Conservation (phyloP, 2,888 invertebrate genomes). For the Lathronympha strigana region DNA sequence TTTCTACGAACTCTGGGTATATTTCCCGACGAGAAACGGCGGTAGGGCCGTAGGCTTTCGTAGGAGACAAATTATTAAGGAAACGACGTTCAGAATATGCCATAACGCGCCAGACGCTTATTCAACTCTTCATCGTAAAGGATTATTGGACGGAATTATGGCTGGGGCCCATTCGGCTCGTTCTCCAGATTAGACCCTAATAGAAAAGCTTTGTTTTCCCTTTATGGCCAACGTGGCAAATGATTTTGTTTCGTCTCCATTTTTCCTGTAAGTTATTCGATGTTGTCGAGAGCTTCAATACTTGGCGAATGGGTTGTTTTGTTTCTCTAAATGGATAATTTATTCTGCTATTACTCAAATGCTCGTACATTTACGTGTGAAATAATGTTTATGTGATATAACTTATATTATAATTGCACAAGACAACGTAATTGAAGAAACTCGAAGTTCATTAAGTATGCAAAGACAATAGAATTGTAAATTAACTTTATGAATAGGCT, state of each 20-base stretch:
- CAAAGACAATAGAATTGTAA: constrained; percentile 5
- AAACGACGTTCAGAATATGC: constrained; percentile 63
- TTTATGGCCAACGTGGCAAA: constrained; percentile 42
- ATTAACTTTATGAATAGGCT: constrained; percentile 9
- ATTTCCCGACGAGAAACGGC: constrained; percentile 47
- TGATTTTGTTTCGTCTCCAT: constrained; percentile 44
- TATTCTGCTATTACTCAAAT: constrained; percentile 4
- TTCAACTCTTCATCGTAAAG: constrained; percentile 66
- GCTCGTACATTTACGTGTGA: background rate
- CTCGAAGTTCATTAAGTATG: background rate
- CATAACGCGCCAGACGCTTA: constrained; percentile 63
- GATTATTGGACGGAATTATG: constrained; percentile 62
- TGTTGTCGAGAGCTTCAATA: constrained; percentile 28
- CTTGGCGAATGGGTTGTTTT: constrained; percentile 17
- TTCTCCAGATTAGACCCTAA: constrained; percentile 57
- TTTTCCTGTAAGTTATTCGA: constrained; percentile 42
- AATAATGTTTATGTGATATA: constrained; percentile 3
- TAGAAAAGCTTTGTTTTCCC: constrained; percentile 58
- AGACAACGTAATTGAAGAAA: background rate
- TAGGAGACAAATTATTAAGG: constrained; percentile 64
- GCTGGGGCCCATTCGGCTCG: constrained; percentile 49
- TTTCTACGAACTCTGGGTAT: too few relatives aligned
- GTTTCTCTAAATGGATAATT: constrained; percentile 11
- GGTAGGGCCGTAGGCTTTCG: constrained; percentile 48
- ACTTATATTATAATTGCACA: constrained; percentile 6